phyloP scores from a whole-genome alignment of 2,797 vertebrate species.

The Myotis daubentonii region DNA sequence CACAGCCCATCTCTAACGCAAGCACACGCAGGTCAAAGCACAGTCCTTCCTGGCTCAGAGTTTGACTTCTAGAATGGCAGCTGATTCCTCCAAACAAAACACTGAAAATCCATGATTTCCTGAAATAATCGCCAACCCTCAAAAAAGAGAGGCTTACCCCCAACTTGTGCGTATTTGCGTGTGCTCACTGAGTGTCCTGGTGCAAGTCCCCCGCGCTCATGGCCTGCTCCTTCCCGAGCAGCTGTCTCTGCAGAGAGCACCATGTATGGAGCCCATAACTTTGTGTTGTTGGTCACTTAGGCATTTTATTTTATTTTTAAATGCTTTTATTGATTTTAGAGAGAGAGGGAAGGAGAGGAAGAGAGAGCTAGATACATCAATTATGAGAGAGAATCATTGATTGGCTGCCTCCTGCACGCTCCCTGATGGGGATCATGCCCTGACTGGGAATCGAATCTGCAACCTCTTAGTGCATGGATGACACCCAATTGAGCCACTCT shows the following conservation, averaged over 20 bases:
- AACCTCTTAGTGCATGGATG: neutral
- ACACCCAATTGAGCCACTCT: neutral
- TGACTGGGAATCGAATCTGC: neutral
- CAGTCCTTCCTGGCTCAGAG: slow-evolving; percentile 63
- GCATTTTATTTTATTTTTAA: slow-evolving; percentile 51
- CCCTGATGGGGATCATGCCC: neutral
- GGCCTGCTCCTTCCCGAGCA: neutral
- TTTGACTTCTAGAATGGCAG: slow-evolving; percentile 60
- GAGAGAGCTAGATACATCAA: neutral
- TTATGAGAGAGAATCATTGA: neutral
- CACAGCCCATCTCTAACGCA: slow-evolving; percentile 34
- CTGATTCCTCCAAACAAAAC: slow-evolving; percentile 84
- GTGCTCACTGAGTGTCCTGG: slow-evolving; percentile 75
- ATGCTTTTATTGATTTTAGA: neutral
- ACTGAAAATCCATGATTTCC: slow-evolving; percentile 85
- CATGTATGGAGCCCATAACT: neutral
- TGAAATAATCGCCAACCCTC: slow-evolving; percentile 82
- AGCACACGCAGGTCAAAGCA: slow-evolving; percentile 63
- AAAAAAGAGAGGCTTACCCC: slow-evolving; percentile 81
- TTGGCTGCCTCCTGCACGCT: neutral
- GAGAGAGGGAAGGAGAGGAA: neutral
- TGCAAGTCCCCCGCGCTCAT: neutral
- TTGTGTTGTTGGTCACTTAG: slow-evolving; percentile 72
- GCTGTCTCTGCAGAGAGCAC: neutral
- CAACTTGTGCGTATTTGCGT: slow-evolving; percentile 79